Evolutionary conservation across 2,888 invertebrate species (phyloP).

Genomic region (Cyclophora punctaria): DNA sequence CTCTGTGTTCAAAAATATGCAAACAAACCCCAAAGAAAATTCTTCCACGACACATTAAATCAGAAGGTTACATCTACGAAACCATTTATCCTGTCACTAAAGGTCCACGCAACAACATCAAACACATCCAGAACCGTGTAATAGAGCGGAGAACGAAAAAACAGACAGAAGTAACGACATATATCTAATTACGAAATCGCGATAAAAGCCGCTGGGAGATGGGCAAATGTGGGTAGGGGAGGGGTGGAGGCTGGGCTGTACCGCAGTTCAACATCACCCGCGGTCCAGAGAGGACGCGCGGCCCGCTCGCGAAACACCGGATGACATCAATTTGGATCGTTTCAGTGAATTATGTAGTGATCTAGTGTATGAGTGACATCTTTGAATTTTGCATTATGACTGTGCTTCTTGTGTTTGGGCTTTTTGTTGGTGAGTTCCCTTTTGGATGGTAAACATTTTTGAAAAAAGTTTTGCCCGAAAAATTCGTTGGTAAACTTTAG

Average conservation of each 20-base stretch:
- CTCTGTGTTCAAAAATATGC: too few species aligned
- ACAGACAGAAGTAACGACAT: constrained; percentile 68
- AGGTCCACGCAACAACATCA: too few species aligned
- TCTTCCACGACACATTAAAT: too few species aligned
- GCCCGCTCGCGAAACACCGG: constrained; percentile 8
- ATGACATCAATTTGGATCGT: constrained; percentile 12
- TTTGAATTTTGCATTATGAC: constrained; percentile 30
- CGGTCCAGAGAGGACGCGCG: constrained; percentile 21
- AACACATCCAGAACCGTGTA: too few species aligned
- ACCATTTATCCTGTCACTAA: too few species aligned
- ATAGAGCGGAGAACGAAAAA: constrained; percentile 26
- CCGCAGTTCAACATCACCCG: constrained; percentile 45
- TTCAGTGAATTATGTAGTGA: constrained; percentile 19
- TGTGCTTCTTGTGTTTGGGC: constrained; percentile 41
- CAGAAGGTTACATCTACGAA: too few species aligned
- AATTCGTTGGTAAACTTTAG: too few species aligned
- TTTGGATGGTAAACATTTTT: not conserved
- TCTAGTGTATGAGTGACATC: constrained; percentile 18
- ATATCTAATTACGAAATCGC: constrained; percentile 72
- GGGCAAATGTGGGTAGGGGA: constrained; percentile 29
- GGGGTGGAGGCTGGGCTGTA: constrained; percentile 29
- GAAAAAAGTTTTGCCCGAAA: too few species aligned
- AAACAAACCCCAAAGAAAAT: too few species aligned
- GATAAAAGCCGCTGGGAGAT: constrained; percentile 50
- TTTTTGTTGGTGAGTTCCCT: constrained; percentile 39